phyloP scores from a whole-genome alignment of 2,888 invertebrate species.

The Calameuta pallipes region DNA sequence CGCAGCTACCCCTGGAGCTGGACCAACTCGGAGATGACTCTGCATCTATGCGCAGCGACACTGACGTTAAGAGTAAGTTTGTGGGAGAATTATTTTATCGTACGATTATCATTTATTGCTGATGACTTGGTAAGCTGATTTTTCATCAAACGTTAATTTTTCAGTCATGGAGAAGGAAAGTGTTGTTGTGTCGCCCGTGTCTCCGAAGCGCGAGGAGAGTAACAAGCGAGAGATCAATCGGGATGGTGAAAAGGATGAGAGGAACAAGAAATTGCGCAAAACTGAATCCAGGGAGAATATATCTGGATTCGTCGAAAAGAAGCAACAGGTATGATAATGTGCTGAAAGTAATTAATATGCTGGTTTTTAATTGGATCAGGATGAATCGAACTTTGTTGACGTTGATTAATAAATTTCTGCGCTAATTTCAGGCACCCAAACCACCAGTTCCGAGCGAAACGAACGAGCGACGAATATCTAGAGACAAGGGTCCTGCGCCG shows the following conservation, averaged over 20 bases:
- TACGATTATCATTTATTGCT: background rate
- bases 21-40: constrained; percentile 85
- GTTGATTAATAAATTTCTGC: constrained; percentile 16
- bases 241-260: constrained; percentile 62
- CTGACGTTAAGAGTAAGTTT: constrained; percentile 79
- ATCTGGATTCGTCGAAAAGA: constrained; percentile 57
- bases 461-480: constrained; percentile 69
- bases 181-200: constrained; percentile 55
- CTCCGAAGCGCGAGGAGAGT: constrained; percentile 60
- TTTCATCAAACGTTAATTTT: constrained; percentile 14
- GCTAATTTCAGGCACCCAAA: constrained; percentile 72
- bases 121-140: background rate
- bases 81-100: background rate
- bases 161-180: constrained; percentile 66
- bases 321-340: constrained; percentile 48
- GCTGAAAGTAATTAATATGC: background rate
- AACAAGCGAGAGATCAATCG: constrained; percentile 64
- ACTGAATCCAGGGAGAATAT: constrained; percentile 64
- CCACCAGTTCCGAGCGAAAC: constrained; percentile 68
- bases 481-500: constrained; percentile 86
- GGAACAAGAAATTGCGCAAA: constrained; percentile 63
- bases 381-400: background rate
- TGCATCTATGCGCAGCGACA: constrained; percentile 84
- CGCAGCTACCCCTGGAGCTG: constrained; percentile 89
- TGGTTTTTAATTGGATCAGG: background rate